Conservation (phyloP, 1,140 invertebrate genomes). For the Aphelenchoides avenae region DNA sequence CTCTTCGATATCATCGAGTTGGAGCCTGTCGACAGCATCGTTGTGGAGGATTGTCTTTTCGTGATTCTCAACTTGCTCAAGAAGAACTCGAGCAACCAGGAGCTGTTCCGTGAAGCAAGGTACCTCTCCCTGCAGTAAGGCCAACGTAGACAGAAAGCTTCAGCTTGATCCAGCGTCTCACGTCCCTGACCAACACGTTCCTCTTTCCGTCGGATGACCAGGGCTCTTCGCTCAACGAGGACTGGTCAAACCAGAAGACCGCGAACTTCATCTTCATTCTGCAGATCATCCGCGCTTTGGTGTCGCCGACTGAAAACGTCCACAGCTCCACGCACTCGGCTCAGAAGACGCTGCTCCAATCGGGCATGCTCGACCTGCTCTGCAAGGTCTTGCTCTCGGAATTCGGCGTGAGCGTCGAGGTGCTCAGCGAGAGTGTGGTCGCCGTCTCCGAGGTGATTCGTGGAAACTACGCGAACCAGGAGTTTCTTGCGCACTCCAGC, state of each 20-base stretch:
- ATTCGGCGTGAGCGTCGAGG: conserved; percentile 88
- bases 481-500: conserved; percentile 81
- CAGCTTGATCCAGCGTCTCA: conserved; percentile 78
- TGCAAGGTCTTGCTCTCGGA: conserved; percentile 75
- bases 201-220: conserved; percentile 70
- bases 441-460: conserved; percentile 89
- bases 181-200: conserved; percentile 68
- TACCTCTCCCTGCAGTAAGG: conserved; percentile 16
- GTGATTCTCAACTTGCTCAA: conserved; percentile 86
- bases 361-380: conserved; percentile 67
- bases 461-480: conserved; percentile 83
- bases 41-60: conserved; percentile 95
- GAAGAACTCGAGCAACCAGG: conserved; percentile 95
- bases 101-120: conserved; percentile 91
- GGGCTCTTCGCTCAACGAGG: conserved; percentile 65
- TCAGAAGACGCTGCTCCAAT: conserved; percentile 74
- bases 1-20: conserved; percentile 85
- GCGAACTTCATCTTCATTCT: conserved; percentile 86
- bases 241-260: conserved; percentile 89
- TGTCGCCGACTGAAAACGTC: conserved; percentile 77
- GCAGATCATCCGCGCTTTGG: conserved; percentile 76
- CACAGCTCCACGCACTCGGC: conserved; percentile 73
- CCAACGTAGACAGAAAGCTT: conserved; percentile 10
- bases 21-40: conserved; percentile 81
- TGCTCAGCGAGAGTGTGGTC: conserved; percentile 90